Conservation (phyloP, 2,888 invertebrate species). For the Thelaira solivaga region DNA sequence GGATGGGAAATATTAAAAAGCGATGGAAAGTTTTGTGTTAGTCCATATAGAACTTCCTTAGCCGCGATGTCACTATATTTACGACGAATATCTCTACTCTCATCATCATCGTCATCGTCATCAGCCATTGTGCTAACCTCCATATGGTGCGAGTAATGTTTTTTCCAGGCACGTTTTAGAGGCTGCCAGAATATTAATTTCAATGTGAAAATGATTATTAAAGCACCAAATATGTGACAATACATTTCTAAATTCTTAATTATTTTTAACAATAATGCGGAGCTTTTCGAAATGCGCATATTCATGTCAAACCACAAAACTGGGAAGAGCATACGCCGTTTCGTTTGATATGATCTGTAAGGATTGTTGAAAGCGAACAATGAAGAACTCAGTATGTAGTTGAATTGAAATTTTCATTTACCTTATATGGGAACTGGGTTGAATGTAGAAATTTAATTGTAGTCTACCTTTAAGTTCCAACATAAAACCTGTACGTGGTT, state of each 20-base stretch:
- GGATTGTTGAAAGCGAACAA: background rate
- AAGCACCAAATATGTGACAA: constrained; percentile 63
- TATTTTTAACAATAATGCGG: constrained; percentile 65
- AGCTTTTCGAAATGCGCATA: constrained; percentile 65
- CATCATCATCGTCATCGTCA: constrained; percentile 15
- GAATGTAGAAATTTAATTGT: constrained; percentile 85
- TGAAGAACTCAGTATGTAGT: background rate
- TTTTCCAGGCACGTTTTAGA: constrained; percentile 62
- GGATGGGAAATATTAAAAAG: constrained; percentile 86
- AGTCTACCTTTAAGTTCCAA: constrained; percentile 85
- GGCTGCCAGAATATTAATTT: constrained; percentile 68
- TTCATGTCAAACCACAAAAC: constrained; percentile 70
- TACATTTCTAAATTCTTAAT: constrained; percentile 61
- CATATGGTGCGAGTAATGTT: constrained; percentile 67
- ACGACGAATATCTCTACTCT: background rate
- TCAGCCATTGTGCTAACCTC: constrained; percentile 63
- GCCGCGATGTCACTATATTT: background rate
- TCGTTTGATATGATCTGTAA: constrained; percentile 66
- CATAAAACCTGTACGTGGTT: constrained; percentile 86
- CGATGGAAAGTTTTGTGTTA: constrained; percentile 80
- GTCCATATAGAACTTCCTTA: constrained; percentile 33
- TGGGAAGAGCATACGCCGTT: constrained; percentile 67
- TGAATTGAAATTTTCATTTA: constrained; percentile 79
- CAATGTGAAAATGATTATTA: constrained; percentile 63
- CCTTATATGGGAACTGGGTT: constrained; percentile 81